Percentiles rank a stretch among this genome's conserved stretches.
Evolutionary conservation across 2,888 invertebrate genomes (phyloP).

Genomic region (Dryococelus australis): DNA sequence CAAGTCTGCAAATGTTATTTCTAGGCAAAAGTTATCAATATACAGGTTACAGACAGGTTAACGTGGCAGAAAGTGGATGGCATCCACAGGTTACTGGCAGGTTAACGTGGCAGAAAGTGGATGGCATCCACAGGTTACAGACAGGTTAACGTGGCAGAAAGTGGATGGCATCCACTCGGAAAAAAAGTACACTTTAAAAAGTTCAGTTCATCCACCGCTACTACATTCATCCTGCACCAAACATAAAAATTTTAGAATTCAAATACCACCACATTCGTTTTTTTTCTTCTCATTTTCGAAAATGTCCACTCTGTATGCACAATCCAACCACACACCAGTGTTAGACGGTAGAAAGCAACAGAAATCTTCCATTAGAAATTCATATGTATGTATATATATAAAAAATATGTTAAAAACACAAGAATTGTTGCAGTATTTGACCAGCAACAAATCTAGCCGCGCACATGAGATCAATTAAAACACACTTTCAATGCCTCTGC

Average conservation of each 20-base stretch:
- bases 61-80: background rate
- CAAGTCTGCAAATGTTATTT: constrained; percentile 6
- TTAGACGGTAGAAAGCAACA: background rate
- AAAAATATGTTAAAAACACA: background rate
- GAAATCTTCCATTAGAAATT: background rate
- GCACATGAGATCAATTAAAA: constrained; percentile 6
- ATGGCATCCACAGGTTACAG: background rate
- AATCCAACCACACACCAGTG: background rate
- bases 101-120: constrained; percentile 16
- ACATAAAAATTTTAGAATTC: background rate
- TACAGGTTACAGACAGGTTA: constrained; percentile 16
- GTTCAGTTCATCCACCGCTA: background rate
- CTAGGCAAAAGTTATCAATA: constrained; percentile 16
- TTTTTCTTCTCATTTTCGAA: background rate
- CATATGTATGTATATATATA: background rate
- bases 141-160: constrained; percentile 16
- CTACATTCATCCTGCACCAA: constrained; percentile 7
- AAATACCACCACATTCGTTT: background rate
- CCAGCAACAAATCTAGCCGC: constrained; percentile 6
- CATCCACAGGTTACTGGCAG: background rate
- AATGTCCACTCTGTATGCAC: background rate
- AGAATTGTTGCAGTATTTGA: background rate
- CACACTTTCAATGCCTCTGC: constrained; percentile 8
- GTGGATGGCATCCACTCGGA: background rate
- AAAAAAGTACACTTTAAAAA: constrained; percentile 7